A percentile compares a stretch with the other conserved stretches of the same genome.
phyloP scores from a whole-genome alignment of 2,888 invertebrate species.

The Thysanoteuthis rhombus region DNA sequence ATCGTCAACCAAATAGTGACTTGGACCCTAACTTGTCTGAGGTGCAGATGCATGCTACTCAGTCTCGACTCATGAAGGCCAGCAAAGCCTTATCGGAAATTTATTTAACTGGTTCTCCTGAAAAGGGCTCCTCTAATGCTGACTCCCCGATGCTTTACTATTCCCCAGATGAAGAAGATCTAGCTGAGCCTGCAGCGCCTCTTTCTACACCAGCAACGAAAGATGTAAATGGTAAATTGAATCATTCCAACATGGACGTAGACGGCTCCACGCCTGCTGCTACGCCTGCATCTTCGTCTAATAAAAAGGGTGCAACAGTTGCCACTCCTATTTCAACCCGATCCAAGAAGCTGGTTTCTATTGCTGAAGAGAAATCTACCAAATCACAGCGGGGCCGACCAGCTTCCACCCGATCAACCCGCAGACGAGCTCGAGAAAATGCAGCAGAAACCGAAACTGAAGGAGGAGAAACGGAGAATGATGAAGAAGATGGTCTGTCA shows the following conservation, averaged over 20 bases:
- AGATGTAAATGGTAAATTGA: not conserved
- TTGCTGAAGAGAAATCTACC: not conserved
- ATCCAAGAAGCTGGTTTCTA: not conserved
- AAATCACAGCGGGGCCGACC: not conserved
- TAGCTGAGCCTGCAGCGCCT: not conserved
- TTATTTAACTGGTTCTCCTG: not conserved
- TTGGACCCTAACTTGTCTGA: slow-evolving; percentile 36
- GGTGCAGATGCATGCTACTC: slow-evolving; percentile 34
- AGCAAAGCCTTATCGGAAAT: slow-evolving; percentile 28
- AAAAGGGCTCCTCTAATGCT: not conserved
- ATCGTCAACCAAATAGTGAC: slow-evolving; percentile 15
- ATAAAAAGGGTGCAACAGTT: not conserved
- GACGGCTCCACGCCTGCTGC: not conserved
- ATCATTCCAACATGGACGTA: not conserved
- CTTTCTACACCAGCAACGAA: not conserved
- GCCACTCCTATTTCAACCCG: not conserved
- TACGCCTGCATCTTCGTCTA: not conserved
- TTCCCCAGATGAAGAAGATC: not conserved
- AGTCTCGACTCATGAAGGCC: slow-evolving; percentile 29
- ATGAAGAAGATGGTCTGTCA: not conserved
- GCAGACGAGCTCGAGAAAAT: not conserved
- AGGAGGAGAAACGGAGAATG: not conserved
- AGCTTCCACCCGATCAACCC: not conserved
- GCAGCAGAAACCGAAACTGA: not conserved
- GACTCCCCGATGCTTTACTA: not conserved